Conservation (phyloP, 2,113 vertebrate genomes). For the Crypturellus undulatus region DNA sequence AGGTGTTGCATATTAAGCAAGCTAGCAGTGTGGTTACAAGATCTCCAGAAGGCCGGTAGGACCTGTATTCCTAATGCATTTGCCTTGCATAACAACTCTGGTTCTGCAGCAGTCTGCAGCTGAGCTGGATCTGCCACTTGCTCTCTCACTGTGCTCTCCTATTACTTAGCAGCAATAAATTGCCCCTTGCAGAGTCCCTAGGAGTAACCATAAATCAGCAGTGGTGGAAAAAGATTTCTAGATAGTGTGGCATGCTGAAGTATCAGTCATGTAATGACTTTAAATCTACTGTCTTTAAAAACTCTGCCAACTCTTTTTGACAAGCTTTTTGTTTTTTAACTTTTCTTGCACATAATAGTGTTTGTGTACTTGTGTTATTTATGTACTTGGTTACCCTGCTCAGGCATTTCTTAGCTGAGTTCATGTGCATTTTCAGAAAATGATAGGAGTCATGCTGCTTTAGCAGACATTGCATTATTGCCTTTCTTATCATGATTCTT, state of each 20-base stretch:
- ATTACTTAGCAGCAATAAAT: neutral
- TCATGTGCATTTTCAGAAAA: neutral
- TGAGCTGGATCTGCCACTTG: neutral
- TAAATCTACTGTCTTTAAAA: neutral
- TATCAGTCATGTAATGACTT: neutral
- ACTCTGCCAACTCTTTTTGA: neutral
- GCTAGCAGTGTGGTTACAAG: neutral
- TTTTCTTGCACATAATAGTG: neutral
- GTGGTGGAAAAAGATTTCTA: neutral
- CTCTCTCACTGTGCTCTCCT: neutral
- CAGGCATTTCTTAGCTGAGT: neutral
- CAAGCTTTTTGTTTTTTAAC: neutral
- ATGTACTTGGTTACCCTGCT: slow-evolving; percentile 1
- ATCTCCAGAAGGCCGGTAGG: neutral
- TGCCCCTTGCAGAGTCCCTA: neutral
- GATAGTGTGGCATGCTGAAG: neutral
- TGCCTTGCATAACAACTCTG: neutral
- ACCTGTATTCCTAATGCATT: neutral
- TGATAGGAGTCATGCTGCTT: neutral
- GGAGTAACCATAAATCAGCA: neutral
- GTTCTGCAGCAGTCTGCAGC: neutral
- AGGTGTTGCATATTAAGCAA: neutral
- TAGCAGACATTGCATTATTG: slow-evolving; percentile 37
- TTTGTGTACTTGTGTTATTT: neutral
- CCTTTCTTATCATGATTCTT: slow-evolving; percentile 62